A percentile compares a stretch with the other conserved stretches of the same genome.
phyloP scores from a whole-genome alignment of 2,113 vertebrate genomes.

The Baryphthengus martii region DNA sequence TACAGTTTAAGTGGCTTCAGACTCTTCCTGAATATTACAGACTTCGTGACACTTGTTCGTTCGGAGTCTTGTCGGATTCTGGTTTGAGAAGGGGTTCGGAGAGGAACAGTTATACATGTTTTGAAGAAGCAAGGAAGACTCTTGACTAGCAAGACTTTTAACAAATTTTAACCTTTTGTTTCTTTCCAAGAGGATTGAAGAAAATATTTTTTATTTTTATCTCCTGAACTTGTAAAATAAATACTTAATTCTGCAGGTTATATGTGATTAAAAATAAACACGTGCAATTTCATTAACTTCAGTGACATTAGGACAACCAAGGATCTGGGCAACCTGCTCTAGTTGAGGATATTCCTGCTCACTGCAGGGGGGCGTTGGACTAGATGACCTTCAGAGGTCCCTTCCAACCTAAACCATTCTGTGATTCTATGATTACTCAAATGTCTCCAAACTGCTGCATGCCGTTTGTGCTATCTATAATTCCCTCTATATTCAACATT shows the following conservation, averaged over 20 bases:
- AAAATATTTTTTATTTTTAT: not conserved
- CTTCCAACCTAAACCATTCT: too few relatives aligned
- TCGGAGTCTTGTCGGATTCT: not conserved
- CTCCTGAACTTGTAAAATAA: not conserved
- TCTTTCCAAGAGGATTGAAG: not conserved
- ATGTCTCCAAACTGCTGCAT: not conserved
- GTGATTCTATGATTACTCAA: too few relatives aligned
- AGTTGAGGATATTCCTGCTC: too few relatives aligned
- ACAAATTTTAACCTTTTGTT: not conserved
- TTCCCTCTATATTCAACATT: not conserved
- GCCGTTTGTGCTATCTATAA: not conserved
- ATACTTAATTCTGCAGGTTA: not conserved
- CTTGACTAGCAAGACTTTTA: not conserved
- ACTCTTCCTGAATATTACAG: not conserved
- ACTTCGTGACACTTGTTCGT: rapidly evolving
- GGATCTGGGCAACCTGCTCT: too few relatives aligned
- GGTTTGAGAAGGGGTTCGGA: not conserved
- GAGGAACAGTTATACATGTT: not conserved
- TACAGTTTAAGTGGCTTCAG: not conserved
- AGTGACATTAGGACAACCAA: too few relatives aligned
- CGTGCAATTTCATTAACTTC: not conserved
- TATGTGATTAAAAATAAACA: not conserved
- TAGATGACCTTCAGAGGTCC: too few relatives aligned
- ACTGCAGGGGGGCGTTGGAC: too few relatives aligned
- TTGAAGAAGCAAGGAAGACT: not conserved